These are phyloP conservation scores for Diloba caeruleocephala DNA, from an alignment of 2,888 invertebrate genomes.

Conservation along the genomic window DNA sequence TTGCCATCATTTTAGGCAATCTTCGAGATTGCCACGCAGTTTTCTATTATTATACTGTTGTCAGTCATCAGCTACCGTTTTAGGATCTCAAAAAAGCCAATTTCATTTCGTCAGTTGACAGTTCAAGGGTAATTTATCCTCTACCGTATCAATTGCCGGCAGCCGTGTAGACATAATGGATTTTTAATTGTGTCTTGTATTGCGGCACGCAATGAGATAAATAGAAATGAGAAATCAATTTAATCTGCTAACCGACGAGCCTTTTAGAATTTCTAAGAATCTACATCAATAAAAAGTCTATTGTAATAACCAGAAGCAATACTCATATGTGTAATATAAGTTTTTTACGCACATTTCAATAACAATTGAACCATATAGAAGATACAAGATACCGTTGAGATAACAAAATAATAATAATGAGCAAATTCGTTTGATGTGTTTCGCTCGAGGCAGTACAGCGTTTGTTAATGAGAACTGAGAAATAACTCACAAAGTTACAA, in stretches of 20 bases:
- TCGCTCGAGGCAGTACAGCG: slow-evolving; percentile 69
- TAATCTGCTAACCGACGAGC: slow-evolving; percentile 17
- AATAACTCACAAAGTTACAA: slow-evolving; percentile 63
- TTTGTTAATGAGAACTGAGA: slow-evolving; percentile 62
- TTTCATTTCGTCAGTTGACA: slow-evolving; percentile 24
- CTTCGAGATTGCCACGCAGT: slow-evolving; percentile 32
- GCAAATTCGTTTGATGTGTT: slow-evolving; percentile 62
- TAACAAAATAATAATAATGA: slow-evolving; percentile 61
- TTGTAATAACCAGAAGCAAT: slow-evolving; percentile 28
- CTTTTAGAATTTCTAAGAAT: slow-evolving; percentile 32
- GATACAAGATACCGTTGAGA: slow-evolving; percentile 32
- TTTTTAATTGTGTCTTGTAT: too few relatives aligned
- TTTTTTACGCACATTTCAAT: slow-evolving; percentile 45
- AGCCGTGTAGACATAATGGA: too few relatives aligned
- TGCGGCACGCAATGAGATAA: too few relatives aligned
- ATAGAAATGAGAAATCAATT: slow-evolving; percentile 37
- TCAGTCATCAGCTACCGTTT: slow-evolving; percentile 52
- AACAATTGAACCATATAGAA: slow-evolving; percentile 42
- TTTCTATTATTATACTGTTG: slow-evolving; percentile 46
- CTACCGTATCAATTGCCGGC: too few relatives aligned
- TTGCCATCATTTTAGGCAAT: slow-evolving; percentile 52
- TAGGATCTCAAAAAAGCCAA: slow-evolving; percentile 28
- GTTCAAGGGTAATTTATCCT: too few relatives aligned
- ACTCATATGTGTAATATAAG: slow-evolving; percentile 22
- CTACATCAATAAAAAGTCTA: slow-evolving; percentile 23